Base-by-base conservation (phyloP, 2,888 invertebrate genomes). In the Panzeria rudis region DNA sequence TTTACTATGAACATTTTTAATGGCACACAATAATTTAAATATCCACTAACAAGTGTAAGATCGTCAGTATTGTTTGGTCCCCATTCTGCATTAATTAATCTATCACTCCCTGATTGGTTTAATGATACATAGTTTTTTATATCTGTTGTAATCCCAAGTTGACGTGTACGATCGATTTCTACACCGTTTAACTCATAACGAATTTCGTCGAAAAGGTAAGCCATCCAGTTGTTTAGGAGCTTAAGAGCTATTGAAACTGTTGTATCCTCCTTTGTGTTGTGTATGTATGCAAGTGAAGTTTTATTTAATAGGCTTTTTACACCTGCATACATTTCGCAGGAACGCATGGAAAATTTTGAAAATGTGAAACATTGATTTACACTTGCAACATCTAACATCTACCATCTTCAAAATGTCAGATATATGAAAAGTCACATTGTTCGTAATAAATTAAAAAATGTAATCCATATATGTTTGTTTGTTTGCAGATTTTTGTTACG, bases 71-170 rank as follows among this genome's bases (percentile, higher is more conserved):
- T 44, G 50, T 13, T 41, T 68, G 68, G 61, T 25, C 52, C 20
- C 87, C 86, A 87, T 44, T 82, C 84, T 13, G 86, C 83, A 84
- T 88, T 87, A 54, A 77, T n/a, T 17, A 87, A 50, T 25, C 52
- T 68, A 25, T 59, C 54, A 68, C 84, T 87, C 23, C 86, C 81
- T 52, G 20, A 62, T 9, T 20, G 13, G 64, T 90, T 90, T 59
- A 89, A 82, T 23, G 91, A 92, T 11, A 90, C 84, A 84, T 87
- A 91, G 72, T 88, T 89, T 89, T 92, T 92, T 61, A 91, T 88
- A 11, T 88, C 86, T 13, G 89, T 87, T 29, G 90, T 89, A 13
- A 91, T 86, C 17, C 91, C 90, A 32, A 89, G 61, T 44, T n/a
- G n/a, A n/a, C n/a, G n/a, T n/a, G n/a, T n/a, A n/a, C n/a, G n/a